phyloP scores from a whole-genome alignment of 2,797 vertebrate genomes.

The Phoxinus dragarum region DNA sequence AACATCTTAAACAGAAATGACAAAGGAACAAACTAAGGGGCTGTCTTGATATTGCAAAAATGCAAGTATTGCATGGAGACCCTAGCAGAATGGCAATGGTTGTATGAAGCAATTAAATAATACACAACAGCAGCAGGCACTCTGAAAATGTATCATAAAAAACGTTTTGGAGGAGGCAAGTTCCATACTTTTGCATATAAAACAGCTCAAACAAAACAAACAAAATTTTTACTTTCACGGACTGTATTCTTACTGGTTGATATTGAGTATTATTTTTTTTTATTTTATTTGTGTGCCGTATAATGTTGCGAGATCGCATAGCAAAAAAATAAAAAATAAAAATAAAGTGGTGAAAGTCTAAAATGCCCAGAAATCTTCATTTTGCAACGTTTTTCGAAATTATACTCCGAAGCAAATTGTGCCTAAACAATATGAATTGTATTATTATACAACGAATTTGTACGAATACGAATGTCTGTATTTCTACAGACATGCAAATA shows the following conservation, averaged over 20 bases:
- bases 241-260: not conserved
- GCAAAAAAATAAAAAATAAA: too few species aligned
- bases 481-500: not conserved
- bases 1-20: not conserved
- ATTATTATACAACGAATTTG: not conserved
- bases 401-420: not conserved
- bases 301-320: not conserved
- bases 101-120: not conserved
- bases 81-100: not conserved
- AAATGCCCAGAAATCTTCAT: not conserved
- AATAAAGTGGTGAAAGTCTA: too few species aligned
- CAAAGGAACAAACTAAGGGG: not conserved
- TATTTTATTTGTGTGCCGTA: not conserved
- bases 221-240: not conserved
- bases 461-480: too few species aligned
- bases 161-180: not conserved
- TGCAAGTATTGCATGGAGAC: not conserved
- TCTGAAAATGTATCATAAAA: not conserved
- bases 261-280: not conserved
- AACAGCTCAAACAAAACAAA: not conserved
- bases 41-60: not conserved
- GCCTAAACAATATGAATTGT: not conserved
- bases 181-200: not conserved
- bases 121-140: not conserved
- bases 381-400: not conserved